A percentile compares a stretch with the other conserved stretches of the same genome.
Conservation (phyloP, 2,888 invertebrate genomes). For the Antheraea yamamai region DNA sequence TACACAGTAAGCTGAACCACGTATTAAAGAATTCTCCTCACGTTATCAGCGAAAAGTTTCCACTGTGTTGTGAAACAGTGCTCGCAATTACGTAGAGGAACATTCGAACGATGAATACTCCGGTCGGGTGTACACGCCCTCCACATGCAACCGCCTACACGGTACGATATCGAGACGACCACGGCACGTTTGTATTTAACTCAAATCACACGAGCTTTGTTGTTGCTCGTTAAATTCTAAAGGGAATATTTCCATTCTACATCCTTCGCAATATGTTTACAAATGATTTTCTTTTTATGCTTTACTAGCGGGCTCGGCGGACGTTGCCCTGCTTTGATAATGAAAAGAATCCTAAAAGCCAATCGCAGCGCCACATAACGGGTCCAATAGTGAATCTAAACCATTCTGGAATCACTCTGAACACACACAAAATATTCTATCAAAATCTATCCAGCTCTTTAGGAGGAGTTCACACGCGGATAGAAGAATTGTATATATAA, state of each 20-base stretch:
- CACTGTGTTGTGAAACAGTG: conserved; percentile 12
- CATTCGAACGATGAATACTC: conserved; percentile 29
- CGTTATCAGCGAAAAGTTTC: conserved; percentile 24
- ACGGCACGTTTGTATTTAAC: conserved; percentile 15
- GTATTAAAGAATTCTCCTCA: conserved; percentile 21
- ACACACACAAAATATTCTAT: no score
- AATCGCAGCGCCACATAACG: no score
- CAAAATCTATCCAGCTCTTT: no score
- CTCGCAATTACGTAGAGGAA: conserved; percentile 33
- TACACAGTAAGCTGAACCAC: conserved; percentile 2
- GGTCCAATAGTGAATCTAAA: no score
- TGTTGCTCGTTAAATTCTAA: conserved; percentile 18
- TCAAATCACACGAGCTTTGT: conserved; percentile 25
- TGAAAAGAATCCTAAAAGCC: no score
- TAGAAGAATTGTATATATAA: no score
- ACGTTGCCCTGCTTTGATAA: no score
- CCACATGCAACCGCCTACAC: conserved; percentile 24
- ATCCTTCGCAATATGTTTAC: neutral
- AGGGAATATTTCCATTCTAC: conserved; percentile 19
- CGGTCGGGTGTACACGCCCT: conserved; percentile 21
- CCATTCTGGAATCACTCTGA: no score
- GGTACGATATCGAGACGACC: neutral
- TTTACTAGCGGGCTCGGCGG: no score
- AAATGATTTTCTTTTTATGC: neutral
- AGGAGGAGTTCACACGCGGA: no score